Conservation (phyloP, 2,113 vertebrate species). For the Motacilla tschutschensis region DNA sequence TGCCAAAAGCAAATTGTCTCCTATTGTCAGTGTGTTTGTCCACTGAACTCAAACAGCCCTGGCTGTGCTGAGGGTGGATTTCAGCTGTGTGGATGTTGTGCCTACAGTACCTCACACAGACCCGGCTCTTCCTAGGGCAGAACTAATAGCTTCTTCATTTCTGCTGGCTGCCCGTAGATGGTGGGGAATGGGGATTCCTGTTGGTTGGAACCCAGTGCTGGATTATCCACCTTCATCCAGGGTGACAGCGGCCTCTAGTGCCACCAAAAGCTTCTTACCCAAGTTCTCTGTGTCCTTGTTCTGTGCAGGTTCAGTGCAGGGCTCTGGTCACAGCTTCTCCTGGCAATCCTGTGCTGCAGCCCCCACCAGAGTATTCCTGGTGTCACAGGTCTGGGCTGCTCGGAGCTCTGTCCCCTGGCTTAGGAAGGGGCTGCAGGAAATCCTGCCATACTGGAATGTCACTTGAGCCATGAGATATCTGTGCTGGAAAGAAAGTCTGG, state of each 20-base stretch:
- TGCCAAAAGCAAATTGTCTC: neutral
- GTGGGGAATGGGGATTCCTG: no score
- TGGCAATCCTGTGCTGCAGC: accelerated
- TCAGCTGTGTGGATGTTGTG: accelerated
- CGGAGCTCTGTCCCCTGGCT: neutral
- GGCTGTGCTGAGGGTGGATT: neutral
- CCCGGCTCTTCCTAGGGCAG: neutral
- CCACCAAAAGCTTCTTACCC: neutral
- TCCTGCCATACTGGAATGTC: neutral
- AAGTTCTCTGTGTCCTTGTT: neutral
- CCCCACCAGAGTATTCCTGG: accelerated
- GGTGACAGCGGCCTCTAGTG: slow-evolving; percentile 36
- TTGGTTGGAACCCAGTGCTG: neutral
- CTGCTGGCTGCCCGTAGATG: accelerated
- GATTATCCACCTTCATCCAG: neutral
- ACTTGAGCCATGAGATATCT: neutral
- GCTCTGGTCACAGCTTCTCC: neutral
- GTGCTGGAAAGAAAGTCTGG: neutral
- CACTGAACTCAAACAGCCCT: neutral
- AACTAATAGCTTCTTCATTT: neutral
- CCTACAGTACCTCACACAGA: neutral
- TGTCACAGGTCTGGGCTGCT: neutral
- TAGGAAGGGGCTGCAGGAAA: neutral
- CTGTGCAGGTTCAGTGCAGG: neutral
- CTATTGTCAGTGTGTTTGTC: neutral